A percentile compares a stretch with the other conserved stretches of the same genome.
Evolutionary conservation across 2,888 invertebrate genomes (phyloP).

Genomic region (Aleiodes testaceus): DNA sequence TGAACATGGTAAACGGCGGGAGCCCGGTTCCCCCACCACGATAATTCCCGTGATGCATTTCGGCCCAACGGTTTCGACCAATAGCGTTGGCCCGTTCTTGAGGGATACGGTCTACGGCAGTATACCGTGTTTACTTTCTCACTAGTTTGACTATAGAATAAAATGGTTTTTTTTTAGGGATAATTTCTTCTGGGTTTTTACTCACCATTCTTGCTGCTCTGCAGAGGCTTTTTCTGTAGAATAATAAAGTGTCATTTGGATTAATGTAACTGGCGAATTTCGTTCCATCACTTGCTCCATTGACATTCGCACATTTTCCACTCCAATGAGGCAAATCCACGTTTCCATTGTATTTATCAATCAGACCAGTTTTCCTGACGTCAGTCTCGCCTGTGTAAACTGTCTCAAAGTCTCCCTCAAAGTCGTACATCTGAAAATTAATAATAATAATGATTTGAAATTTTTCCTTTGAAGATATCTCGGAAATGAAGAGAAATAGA

Average conservation of each 20-base stretch:
- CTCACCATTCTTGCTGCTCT: conserved; percentile 84
- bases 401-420: conserved; percentile 85
- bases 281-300: conserved; percentile 87
- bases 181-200: neutral
- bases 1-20: no score
- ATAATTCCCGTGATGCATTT: no score
- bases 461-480: neutral
- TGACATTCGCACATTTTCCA: conserved; percentile 84
- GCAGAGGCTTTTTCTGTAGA: conserved; percentile 90
- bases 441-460: neutral
- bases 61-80: no score
- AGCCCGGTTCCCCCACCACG: no score
- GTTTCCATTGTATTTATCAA: conserved; percentile 85
- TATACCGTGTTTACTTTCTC: no score
- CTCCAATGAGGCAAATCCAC: conserved; percentile 86
- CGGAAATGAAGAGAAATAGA: no score
- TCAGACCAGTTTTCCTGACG: conserved; percentile 78
- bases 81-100: no score
- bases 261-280: conserved; percentile 84
- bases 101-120: no score
- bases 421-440: conserved; percentile 85
- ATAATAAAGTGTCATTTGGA: conserved; percentile 81
- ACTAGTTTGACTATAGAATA: no score
- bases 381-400: conserved; percentile 83
- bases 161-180: neutral